These are phyloP conservation scores for Cosmia trapezina DNA, from an alignment of 2,888 invertebrate species.

Conservation along the genomic window DNA sequence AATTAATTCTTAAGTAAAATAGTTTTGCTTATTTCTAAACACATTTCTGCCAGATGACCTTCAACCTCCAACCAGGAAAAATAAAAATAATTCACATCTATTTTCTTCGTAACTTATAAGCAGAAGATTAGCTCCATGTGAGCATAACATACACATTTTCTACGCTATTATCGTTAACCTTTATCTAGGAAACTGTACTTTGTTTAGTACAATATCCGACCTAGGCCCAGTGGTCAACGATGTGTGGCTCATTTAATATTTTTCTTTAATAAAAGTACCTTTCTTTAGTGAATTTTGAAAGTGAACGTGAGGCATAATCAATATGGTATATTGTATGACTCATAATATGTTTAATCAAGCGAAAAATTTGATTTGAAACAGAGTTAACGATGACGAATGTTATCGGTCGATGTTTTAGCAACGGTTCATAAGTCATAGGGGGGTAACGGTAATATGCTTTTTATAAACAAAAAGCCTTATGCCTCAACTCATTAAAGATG, in stretches of 20 bases:
- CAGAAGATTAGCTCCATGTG: neutral
- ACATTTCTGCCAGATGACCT: neutral
- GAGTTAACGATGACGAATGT: slow-evolving; percentile 40
- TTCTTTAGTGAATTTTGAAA: neutral
- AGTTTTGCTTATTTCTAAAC: neutral
- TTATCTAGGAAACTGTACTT: slow-evolving; percentile 14
- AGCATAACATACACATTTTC: neutral
- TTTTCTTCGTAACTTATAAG: neutral
- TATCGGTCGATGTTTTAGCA: slow-evolving; percentile 40
- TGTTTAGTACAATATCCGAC: neutral
- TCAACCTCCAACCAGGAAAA: no score
- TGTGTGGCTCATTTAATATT: slow-evolving; percentile 14
- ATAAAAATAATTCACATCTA: neutral
- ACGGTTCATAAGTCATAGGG: neutral
- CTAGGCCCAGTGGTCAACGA: slow-evolving; percentile 7
- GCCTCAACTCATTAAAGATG: neutral
- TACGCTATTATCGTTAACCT: slow-evolving; percentile 14
- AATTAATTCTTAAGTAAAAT: neutral
- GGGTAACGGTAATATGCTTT: neutral
- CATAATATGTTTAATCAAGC: slow-evolving; percentile 33
- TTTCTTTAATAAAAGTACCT: neutral
- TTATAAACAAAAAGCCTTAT: neutral
- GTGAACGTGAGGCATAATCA: slow-evolving; percentile 8
- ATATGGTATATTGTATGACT: slow-evolving; percentile 26
- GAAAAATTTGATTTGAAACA: slow-evolving; percentile 46